Evolutionary conservation across 2,888 invertebrate species (phyloP).

Genomic region (Caenorhabditis macrosperma): DNA sequence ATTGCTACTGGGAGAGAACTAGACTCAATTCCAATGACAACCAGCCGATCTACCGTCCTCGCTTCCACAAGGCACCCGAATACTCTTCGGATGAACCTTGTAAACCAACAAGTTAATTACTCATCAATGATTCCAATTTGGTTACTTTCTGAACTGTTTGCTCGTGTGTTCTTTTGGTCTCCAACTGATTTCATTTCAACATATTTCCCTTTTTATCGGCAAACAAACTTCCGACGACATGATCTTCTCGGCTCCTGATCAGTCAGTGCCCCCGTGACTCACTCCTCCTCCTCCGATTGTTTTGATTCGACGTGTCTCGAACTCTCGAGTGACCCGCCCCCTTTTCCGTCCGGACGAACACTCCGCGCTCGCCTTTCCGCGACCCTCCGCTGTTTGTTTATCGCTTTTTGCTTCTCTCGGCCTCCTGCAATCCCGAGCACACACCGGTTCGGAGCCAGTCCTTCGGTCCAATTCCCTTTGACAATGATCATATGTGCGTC

Average conservation of each 20-base stretch:
- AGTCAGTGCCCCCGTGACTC: constrained; percentile 3
- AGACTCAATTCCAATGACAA: too few species aligned
- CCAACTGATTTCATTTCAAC: constrained; percentile 4
- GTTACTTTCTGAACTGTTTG: constrained; percentile 46
- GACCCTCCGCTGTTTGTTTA: constrained; percentile 40
- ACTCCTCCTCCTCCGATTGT: constrained; percentile 7
- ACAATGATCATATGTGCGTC: neutral
- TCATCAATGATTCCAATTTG: constrained; percentile 14
- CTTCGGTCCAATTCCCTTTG: neutral
- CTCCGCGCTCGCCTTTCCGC: constrained; percentile 36
- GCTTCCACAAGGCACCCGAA: too few species aligned
- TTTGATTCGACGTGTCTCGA: constrained; percentile 3
- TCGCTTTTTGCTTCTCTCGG: constrained; percentile 50
- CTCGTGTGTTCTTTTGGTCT: constrained; percentile 20
- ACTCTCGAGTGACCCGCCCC: constrained; percentile 21
- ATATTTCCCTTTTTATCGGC: constrained; percentile 1
- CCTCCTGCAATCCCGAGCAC: constrained; percentile 17
- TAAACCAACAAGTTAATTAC: constrained; percentile 18
- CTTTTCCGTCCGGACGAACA: constrained; percentile 32
- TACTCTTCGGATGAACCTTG: neutral
- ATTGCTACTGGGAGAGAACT: constrained; percentile 11
- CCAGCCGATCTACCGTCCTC: neutral
- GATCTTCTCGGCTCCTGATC: neutral
- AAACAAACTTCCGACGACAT: constrained; percentile 26
- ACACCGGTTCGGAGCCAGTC: constrained; percentile 42